Evolutionary conservation across 2,797 vertebrate genomes (phyloP), one percentile per base, ranked within the genome.

Genomic region (Fringilla coelebs): DNA sequence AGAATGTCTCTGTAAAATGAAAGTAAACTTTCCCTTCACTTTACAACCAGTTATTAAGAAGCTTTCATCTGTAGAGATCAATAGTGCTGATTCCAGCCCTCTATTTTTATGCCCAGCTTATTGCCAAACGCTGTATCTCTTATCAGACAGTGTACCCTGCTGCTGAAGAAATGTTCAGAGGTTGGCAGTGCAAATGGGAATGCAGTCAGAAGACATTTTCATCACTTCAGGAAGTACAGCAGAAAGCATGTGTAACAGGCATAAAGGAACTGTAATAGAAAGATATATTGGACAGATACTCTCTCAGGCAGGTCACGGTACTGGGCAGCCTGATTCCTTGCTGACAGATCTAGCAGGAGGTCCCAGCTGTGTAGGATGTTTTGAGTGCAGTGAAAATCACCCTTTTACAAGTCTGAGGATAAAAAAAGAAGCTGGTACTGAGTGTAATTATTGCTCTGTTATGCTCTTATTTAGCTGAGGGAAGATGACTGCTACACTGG

Each of bases 201-300:
- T 88, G 78, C 26, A 94, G 85, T 90, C 88, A 86, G 94, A 78
- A 90, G 76, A 89, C 51, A 62, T 95, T 92, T 82, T 73, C 79
- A 87, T 96, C 89, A 72, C 60, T 88, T 85, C 5, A 58, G 79
- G 91, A 95, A 92, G 32, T 76, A 66, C 48, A 79, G 79, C 77
- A 86, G 92, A 92, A 85, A 70, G 63, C 65, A 71, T 73, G 70
- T 81, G 72, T 75, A 85, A 62, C 46, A 6, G 40, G 45, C 74
- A 65, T 73, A 83, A 80, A 78, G 60, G 32, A 93, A 12, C 12
- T 58, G 67, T 87, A 93, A 91, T 82, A 84, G 88, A 67, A 96
- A 95, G 88, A 88, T 88, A 3, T 82, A 74, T 86, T 90, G 88
- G 85, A 58, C 63, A 95, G 95, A 91, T 96, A 94, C 52, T 86